phyloP scores from a whole-genome alignment of 2,888 invertebrate genomes.

The Lochmaea crataegi region DNA sequence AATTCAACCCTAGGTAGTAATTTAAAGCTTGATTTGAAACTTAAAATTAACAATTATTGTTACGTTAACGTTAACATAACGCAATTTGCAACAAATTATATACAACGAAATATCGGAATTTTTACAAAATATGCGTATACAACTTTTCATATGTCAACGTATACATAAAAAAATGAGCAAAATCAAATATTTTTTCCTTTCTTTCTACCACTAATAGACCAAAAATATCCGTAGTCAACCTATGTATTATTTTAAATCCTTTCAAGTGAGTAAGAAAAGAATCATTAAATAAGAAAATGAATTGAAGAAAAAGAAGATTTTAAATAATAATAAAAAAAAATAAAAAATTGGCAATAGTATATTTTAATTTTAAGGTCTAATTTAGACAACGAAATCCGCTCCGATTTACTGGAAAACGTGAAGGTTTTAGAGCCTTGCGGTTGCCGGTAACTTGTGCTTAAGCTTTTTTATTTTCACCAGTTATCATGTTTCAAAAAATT shows the following conservation, averaged over 20 bases:
- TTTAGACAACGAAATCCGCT: too few relatives aligned
- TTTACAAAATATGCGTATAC: slow-evolving; percentile 45
- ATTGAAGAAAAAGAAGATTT: neutral
- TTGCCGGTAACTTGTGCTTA: too few relatives aligned
- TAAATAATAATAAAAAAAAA: too few relatives aligned
- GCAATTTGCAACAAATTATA: slow-evolving; percentile 49
- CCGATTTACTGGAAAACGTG: too few relatives aligned
- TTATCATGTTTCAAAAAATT: too few relatives aligned
- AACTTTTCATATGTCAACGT: slow-evolving; percentile 41
- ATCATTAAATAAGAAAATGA: neutral
- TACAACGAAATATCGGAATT: slow-evolving; percentile 44
- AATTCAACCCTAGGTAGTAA: slow-evolving; percentile 46
- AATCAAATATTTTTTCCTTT: slow-evolving; percentile 39
- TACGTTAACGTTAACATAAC: slow-evolving; percentile 54
- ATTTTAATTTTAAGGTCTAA: too few relatives aligned
- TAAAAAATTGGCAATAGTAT: too few relatives aligned
- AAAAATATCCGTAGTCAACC: slow-evolving; percentile 1
- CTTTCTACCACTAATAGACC: slow-evolving; percentile 42
- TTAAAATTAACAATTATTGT: slow-evolving; percentile 52
- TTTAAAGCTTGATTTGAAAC: slow-evolving; percentile 53
- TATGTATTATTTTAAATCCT: neutral
- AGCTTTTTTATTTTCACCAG: too few relatives aligned
- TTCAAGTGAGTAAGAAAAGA: neutral
- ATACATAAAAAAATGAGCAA: slow-evolving; percentile 47
- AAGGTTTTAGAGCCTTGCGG: too few relatives aligned